Percentiles rank a stretch among this genome's conserved stretches.
Conservation (phyloP, 2,113 vertebrate genomes). For the Syngnathoides biaculeatus region DNA sequence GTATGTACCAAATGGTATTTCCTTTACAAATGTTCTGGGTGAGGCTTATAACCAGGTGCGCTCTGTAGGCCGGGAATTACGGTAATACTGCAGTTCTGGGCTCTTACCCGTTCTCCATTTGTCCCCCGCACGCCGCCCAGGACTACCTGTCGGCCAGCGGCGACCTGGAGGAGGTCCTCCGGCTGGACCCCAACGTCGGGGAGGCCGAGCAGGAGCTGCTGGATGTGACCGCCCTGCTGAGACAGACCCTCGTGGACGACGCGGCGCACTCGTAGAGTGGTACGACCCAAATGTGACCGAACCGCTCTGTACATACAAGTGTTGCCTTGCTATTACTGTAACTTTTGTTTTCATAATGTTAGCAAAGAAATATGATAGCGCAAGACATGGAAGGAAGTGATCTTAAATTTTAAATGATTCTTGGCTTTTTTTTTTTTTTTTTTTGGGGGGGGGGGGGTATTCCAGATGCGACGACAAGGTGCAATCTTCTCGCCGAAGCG, state of each 20-base stretch:
- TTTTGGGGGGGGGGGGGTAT: too few relatives aligned
- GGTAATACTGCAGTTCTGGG: background rate
- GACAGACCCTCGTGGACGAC: slow-evolving; percentile 54
- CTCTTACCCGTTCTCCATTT: background rate
- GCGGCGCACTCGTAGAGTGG: slow-evolving; percentile 65
- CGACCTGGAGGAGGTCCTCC: slow-evolving; percentile 85
- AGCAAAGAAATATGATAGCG: too few relatives aligned
- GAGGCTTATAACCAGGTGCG: too few relatives aligned
- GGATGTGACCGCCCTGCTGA: slow-evolving; percentile 74
- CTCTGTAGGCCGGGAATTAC: too few relatives aligned
- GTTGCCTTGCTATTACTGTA: too few relatives aligned
- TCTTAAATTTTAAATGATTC: background rate
- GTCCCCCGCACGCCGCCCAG: slow-evolving; percentile 55
- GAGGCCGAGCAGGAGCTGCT: slow-evolving; percentile 85
- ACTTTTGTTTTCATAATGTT: too few relatives aligned
- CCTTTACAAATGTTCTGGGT: too few relatives aligned
- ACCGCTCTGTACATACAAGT: too few relatives aligned
- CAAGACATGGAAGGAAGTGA: background rate
- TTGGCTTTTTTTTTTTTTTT: too few relatives aligned
- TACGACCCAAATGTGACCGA: slow-evolving; percentile 33
- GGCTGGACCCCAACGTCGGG: slow-evolving; percentile 77
- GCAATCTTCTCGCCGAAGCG: background rate
- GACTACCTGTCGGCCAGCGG: slow-evolving; percentile 83
- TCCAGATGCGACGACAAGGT: background rate
- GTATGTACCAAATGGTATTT: too few relatives aligned